Evolutionary conservation across 2,113 vertebrate genomes (phyloP).

Genomic region (Xenopus laevis): DNA sequence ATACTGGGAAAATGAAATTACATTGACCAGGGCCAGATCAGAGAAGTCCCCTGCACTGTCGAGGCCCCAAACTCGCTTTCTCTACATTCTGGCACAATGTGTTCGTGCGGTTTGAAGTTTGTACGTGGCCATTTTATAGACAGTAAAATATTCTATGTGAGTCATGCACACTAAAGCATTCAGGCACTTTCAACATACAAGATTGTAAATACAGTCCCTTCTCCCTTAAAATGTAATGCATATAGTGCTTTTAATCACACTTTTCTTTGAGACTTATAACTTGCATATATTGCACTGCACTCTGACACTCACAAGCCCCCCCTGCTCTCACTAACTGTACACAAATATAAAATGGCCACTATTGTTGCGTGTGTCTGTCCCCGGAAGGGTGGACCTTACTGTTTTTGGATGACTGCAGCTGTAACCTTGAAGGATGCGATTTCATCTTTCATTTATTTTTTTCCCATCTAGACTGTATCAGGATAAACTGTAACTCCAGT

Average conservation of each 20-base stretch:
- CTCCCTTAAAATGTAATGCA: too few species aligned
- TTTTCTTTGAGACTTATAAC: too few species aligned
- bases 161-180: background rate
- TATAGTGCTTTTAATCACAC: too few species aligned
- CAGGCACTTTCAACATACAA: background rate
- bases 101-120: constrained; percentile 89
- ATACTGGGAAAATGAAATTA: background rate
- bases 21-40: background rate
- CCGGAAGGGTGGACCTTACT: constrained; percentile 97
- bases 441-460: constrained; percentile 99
- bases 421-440: constrained; percentile 99
- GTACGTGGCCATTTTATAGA: constrained; percentile 86
- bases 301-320: too few species aligned
- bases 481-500: constrained; percentile 99
- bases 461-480: constrained; percentile 99
- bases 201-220: background rate
- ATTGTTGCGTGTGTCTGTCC: constrained; percentile 94
- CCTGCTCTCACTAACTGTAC: constrained; percentile 26
- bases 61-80: background rate
- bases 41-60: background rate
- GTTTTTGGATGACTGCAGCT: constrained; percentile 99
- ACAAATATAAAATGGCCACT: constrained; percentile 80
- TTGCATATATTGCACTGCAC: background rate
- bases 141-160: background rate
- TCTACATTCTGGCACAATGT: constrained; percentile 52